Evolutionary conservation across 1,140 invertebrate genomes (phyloP).

Genomic region (Tetraneura akinire): DNA sequence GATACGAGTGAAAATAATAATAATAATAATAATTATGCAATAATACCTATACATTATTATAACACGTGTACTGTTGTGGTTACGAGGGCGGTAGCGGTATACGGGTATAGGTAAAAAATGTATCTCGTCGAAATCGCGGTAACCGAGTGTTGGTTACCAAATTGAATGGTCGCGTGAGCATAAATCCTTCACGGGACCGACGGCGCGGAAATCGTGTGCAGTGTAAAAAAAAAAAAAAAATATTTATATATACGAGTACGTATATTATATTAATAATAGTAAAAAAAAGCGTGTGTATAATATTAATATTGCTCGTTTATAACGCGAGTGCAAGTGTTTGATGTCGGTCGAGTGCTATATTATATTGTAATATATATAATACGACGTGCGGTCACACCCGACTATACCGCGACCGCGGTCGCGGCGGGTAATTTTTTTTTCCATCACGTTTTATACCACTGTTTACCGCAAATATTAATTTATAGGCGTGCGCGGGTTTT

Average conservation of each 20-base stretch:
- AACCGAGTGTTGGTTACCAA: slow-evolving; percentile 16
- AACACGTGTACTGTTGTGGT: too few relatives aligned
- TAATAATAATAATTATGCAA: neutral
- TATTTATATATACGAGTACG: too few relatives aligned
- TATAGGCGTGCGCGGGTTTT: neutral
- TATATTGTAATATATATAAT: too few relatives aligned
- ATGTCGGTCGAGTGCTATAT: neutral
- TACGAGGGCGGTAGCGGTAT: too few relatives aligned
- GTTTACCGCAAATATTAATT: neutral
- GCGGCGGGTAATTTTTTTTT: neutral
- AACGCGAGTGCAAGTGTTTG: slow-evolving; percentile 30
- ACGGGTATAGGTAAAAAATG: neutral
- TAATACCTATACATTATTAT: neutral
- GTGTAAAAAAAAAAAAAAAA: neutral
- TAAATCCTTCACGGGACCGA: slow-evolving; percentile 35
- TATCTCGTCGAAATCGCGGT: neutral
- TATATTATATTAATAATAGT: neutral
- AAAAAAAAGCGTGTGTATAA: slow-evolving; percentile 11
- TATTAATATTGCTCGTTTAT: slow-evolving; percentile 18
- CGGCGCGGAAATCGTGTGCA: slow-evolving; percentile 14
- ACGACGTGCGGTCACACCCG: neutral
- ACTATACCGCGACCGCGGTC: neutral
- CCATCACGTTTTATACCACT: neutral
- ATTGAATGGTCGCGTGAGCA: slow-evolving; percentile 44
- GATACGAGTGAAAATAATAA: neutral